Evolutionary conservation across 2,113 vertebrate species (phyloP).

Genomic region (Calidris pygmaea): DNA sequence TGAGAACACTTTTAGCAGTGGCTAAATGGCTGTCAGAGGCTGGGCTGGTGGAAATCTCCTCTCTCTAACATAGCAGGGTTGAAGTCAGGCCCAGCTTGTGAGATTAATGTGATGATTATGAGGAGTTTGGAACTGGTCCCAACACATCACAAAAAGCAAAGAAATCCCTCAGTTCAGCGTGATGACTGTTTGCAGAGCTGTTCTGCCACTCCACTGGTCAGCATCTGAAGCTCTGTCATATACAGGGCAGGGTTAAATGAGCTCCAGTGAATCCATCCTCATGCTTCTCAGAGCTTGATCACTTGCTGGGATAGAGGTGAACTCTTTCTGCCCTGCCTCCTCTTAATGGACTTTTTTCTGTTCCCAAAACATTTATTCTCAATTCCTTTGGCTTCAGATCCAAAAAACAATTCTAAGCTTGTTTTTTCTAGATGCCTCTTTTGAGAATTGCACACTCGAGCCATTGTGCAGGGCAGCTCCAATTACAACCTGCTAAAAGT

Average conservation of each 20-base stretch:
- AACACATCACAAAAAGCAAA: not conserved
- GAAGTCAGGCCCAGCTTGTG: not conserved
- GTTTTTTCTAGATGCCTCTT: not conserved
- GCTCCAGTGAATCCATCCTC: not conserved
- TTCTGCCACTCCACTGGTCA: not conserved
- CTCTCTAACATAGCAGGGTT: not conserved
- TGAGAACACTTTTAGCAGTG: not conserved
- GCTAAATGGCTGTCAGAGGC: not conserved
- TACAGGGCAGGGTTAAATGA: not conserved
- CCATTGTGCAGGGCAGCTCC: not conserved
- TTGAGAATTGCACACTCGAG: not conserved
- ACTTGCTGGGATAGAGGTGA: conserved; percentile 20
- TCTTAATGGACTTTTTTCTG: not conserved
- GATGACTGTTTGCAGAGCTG: not conserved
- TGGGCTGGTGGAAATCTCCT: not conserved
- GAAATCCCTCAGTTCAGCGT: not conserved
- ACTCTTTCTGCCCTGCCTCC: not conserved
- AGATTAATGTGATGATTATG: not conserved
- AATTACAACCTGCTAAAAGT: conserved; percentile 41
- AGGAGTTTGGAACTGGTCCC: conserved; percentile 4
- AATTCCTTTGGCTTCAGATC: conserved; percentile 21
- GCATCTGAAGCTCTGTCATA: not conserved
- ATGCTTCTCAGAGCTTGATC: conserved; percentile 4
- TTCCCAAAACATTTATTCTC: not conserved
- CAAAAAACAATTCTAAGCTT: not conserved